phyloP scores from a whole-genome alignment of 2,888 invertebrate species.

The Strigamia transsilvanica region DNA sequence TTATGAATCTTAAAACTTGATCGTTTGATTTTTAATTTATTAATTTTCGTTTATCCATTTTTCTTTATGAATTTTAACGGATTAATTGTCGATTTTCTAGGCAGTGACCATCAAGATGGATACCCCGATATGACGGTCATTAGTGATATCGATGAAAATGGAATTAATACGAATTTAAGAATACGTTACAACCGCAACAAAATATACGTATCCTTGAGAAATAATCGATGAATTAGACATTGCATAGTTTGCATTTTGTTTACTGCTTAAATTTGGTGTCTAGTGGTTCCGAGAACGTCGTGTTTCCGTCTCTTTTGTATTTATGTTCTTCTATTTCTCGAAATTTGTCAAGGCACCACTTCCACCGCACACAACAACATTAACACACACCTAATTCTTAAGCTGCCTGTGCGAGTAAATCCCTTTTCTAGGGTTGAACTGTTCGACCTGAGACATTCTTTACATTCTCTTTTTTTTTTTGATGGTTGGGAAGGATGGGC shows the following conservation, averaged over 20 bases:
- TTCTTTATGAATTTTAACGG: background rate
- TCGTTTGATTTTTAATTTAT: background rate
- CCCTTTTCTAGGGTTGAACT: background rate
- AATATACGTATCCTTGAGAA: slow-evolving; percentile 84
- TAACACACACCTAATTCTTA: background rate
- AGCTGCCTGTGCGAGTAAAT: slow-evolving; percentile 1
- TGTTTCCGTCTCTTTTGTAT: background rate
- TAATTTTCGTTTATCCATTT: background rate
- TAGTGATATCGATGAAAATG: slow-evolving; percentile 86
- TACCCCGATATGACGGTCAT: slow-evolving; percentile 92
- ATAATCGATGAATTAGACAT: background rate
- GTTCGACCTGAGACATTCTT: slow-evolving; percentile 35
- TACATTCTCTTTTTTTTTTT: background rate
- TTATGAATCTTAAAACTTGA: background rate
- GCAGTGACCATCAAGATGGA: slow-evolving; percentile 71
- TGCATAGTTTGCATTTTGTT: background rate
- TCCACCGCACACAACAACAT: slow-evolving; percentile 1
- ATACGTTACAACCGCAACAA: slow-evolving; percentile 82
- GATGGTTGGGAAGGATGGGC: background rate
- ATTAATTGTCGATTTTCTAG: slow-evolving; percentile 56
- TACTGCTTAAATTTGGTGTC: background rate
- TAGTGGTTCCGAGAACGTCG: background rate
- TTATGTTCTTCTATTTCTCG: background rate
- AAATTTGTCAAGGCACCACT: slow-evolving; percentile 28
- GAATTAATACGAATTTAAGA: slow-evolving; percentile 87